Percentiles rank a stretch among this genome's conserved stretches.
Evolutionary conservation across 2,888 invertebrate species (phyloP).

Genomic region (Trichogramma dendrolimi): DNA sequence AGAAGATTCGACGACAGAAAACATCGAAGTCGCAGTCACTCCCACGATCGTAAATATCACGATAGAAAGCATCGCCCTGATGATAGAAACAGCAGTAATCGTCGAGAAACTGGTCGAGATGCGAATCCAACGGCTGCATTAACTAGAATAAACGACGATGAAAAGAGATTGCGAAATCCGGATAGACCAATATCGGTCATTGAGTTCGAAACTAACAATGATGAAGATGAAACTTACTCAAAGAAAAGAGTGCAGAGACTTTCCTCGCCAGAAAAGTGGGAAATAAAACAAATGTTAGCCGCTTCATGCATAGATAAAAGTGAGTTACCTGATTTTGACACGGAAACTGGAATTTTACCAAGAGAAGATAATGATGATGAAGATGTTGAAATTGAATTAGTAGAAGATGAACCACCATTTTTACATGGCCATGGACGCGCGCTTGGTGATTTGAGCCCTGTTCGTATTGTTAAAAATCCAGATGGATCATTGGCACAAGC

Average conservation of each 20-base stretch:
- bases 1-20: slow-evolving; percentile 33
- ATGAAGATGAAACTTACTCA: slow-evolving; percentile 76
- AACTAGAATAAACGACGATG: slow-evolving; percentile 60
- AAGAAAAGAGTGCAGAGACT: slow-evolving; percentile 84
- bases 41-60: no score
- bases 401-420: slow-evolving; percentile 98
- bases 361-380: slow-evolving; percentile 93
- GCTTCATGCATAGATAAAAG: slow-evolving; percentile 60
- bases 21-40: slow-evolving; percentile 26
- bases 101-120: slow-evolving; percentile 88
- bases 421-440: slow-evolving; percentile 89
- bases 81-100: slow-evolving; percentile 28
- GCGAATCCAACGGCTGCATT: slow-evolving; percentile 78
- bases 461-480: slow-evolving; percentile 95
- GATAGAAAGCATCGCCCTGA: no score
- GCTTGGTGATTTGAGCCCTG: slow-evolving; percentile 87
- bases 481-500: slow-evolving; percentile 98
- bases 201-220: slow-evolving; percentile 57
- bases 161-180: slow-evolving; percentile 80
- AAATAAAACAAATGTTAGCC: slow-evolving; percentile 76
- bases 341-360: slow-evolving; percentile 86
- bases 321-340: slow-evolving; percentile 96
- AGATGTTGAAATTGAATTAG: slow-evolving; percentile 95
- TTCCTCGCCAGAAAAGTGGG: slow-evolving; percentile 96
- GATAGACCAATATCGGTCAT: slow-evolving; percentile 72